Evolutionary conservation across 2,888 invertebrate genomes (phyloP).

Genomic region (Silvanus unidentatus): DNA sequence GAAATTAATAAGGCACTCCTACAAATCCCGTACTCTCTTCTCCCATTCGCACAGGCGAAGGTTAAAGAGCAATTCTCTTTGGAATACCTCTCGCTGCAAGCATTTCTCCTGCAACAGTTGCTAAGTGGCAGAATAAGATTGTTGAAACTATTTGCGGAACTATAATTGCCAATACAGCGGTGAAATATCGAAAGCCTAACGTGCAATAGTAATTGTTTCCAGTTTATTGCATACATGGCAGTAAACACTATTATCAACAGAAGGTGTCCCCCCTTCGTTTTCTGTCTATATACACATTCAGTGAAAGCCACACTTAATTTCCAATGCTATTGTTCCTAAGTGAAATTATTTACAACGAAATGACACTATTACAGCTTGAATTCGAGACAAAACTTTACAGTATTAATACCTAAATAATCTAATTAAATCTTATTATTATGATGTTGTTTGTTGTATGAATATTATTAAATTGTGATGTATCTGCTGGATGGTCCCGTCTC

Average conservation of each 20-base stretch:
- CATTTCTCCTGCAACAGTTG: slow-evolving; percentile 35
- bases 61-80: slow-evolving; percentile 6
- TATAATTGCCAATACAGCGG: slow-evolving; percentile 39
- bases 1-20: no score
- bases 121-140: slow-evolving; percentile 39
- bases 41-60: neutral
- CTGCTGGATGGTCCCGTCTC: no score
- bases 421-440: no score
- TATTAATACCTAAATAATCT: no score
- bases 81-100: slow-evolving; percentile 19
- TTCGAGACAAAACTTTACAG: no score
- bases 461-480: no score
- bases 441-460: no score
- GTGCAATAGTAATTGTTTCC: slow-evolving; percentile 42
- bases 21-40: no score
- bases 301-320: neutral
- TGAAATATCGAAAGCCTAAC: slow-evolving; percentile 44
- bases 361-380: no score
- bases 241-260: slow-evolving; percentile 45
- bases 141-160: slow-evolving; percentile 44
- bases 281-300: no score
- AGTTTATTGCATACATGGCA: slow-evolving; percentile 41
- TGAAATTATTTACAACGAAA: neutral
- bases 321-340: neutral
- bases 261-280: slow-evolving; percentile 30